These are phyloP conservation scores for Dromiciops gliroides DNA, from an alignment of 2,113 vertebrate genomes.

Conservation along the genomic window DNA sequence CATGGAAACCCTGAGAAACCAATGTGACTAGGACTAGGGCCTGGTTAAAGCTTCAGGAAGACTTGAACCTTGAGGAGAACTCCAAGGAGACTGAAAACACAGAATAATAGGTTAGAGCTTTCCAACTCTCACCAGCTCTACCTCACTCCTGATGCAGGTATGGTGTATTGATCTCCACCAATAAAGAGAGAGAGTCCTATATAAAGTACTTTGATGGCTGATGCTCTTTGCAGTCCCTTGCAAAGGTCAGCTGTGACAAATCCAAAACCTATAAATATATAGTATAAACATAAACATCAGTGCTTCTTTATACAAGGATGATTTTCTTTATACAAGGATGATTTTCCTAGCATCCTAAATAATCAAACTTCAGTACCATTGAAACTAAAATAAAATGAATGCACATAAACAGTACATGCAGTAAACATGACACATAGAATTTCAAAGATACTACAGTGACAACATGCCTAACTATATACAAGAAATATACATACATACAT, in stretches of 20 bases:
- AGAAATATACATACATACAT: too few species aligned
- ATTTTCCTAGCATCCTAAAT: too few species aligned
- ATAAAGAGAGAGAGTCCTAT: background rate
- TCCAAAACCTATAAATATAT: background rate
- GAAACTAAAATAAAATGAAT: too few species aligned
- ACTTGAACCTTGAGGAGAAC: background rate
- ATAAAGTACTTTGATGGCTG: background rate
- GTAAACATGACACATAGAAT: too few species aligned
- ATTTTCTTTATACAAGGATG: too few species aligned
- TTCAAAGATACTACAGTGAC: too few species aligned
- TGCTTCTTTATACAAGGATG: too few species aligned
- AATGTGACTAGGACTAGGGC: background rate
- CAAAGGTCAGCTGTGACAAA: background rate
- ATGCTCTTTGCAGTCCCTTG: background rate
- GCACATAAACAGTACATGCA: too few species aligned
- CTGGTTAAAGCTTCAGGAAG: background rate
- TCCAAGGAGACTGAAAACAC: background rate
- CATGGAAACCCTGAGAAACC: background rate
- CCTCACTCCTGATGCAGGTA: background rate
- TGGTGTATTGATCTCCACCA: background rate
- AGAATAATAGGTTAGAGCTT: background rate
- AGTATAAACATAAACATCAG: too few species aligned
- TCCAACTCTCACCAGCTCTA: background rate
- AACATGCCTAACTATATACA: too few species aligned
- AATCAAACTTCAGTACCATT: too few species aligned